phyloP scores from a whole-genome alignment of 1,140 invertebrate genomes.

The Tetramorium alpestre region DNA sequence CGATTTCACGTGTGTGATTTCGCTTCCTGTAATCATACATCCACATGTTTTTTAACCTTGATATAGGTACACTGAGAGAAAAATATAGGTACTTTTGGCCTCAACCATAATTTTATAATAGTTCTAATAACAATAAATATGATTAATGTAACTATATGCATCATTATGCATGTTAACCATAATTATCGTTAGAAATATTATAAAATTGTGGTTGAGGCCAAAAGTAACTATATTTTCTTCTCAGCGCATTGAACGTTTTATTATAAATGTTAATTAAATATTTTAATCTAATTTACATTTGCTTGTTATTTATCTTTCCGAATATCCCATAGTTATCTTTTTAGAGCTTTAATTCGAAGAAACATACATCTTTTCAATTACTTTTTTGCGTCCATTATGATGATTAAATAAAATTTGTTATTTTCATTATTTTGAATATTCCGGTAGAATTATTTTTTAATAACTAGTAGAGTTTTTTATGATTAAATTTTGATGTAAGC shows the following conservation, averaged over 20 bases:
- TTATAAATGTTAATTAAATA: neutral
- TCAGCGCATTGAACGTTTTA: neutral
- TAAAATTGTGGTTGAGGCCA: too few species aligned
- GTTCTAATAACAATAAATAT: too few species aligned
- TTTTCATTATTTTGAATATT: conserved; percentile 1
- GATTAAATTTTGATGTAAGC: neutral
- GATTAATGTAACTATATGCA: too few species aligned
- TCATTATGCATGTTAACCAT: too few species aligned
- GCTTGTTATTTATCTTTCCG: neutral
- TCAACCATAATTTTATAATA: too few species aligned
- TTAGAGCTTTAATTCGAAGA: neutral
- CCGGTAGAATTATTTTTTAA: neutral
- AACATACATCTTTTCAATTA: neutral
- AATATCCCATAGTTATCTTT: neutral
- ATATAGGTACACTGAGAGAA: too few species aligned
- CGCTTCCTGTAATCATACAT: conserved; percentile 42
- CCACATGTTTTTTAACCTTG: neutral
- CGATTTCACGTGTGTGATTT: conserved; percentile 58
- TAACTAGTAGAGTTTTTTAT: neutral
- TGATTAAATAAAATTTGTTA: neutral
- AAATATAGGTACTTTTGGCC: too few species aligned
- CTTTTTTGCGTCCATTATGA: neutral
- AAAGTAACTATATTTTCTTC: too few species aligned
- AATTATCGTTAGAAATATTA: too few species aligned
- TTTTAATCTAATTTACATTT: neutral